Evolutionary conservation across 2,888 invertebrate species (phyloP).

Genomic region (Athalia rosae): DNA sequence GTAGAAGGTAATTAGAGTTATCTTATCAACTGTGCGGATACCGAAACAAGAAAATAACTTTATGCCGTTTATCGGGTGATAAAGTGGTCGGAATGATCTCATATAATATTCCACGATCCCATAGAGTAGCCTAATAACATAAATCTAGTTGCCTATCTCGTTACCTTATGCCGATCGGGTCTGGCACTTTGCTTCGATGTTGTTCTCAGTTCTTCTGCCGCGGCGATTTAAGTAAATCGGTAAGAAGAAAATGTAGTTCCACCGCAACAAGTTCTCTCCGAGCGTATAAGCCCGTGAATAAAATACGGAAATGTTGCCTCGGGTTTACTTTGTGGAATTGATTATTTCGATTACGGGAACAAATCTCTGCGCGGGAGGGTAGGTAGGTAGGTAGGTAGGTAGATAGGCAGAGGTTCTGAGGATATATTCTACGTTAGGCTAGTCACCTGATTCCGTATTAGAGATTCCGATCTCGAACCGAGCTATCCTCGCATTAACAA

Average conservation of each 20-base stretch:
- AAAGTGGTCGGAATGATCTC: constrained; percentile 14
- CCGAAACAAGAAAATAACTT: not conserved
- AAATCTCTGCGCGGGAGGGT: not conserved
- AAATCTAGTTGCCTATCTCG: constrained; percentile 32
- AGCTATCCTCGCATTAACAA: constrained; percentile 1
- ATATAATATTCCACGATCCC: constrained; percentile 5
- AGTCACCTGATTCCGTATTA: constrained; percentile 6
- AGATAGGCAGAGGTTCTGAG: no score
- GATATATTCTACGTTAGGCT: no score
- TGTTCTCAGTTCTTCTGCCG: not conserved
- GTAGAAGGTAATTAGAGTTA: constrained; percentile 13
- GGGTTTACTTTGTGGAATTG: constrained; percentile 29
- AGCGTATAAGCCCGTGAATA: not conserved
- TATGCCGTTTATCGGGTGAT: not conserved
- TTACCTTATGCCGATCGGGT: constrained; percentile 5
- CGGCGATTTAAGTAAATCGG: constrained; percentile 10
- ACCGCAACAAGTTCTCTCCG: no score
- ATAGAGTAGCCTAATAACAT: constrained; percentile 20
- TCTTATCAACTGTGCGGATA: constrained; percentile 6
- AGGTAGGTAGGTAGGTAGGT: no score
- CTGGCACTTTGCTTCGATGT: not conserved
- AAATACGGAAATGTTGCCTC: constrained; percentile 10
- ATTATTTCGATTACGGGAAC: constrained; percentile 27
- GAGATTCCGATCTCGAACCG: constrained; percentile 8
- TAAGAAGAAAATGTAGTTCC: not conserved